Evolutionary conservation across 2,113 vertebrate genomes (phyloP), one percentile per base, ranked within the genome.

Genomic region (Alethe diademata): DNA sequence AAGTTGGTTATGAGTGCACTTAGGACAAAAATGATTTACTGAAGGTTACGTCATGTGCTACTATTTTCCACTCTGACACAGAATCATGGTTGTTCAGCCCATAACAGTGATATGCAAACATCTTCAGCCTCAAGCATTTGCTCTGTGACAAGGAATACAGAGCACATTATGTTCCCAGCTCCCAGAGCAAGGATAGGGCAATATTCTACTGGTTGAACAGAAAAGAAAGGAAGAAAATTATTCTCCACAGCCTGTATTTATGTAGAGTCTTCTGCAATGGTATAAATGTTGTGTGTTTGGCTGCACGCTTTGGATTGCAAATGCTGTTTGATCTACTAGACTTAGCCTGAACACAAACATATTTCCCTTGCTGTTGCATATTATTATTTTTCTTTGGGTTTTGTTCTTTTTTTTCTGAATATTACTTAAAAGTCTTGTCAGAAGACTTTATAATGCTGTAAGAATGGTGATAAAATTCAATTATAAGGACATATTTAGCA

Each of bases 21-120:
- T 74, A 75, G 69, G 69, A 80, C 72, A 84, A 56, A 96, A 83
- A 83, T 75, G 8, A 90, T 92, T 95, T 93, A 94, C 62, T 90
- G 86, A 80, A 73, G 67, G 78, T 96, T 62, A 78, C 12, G 2
- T 95, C 93, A 95, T 85, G 69, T 71, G 60, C 95, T 95, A 81
- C 79, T 95, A 93, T 95, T 94, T 95, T 95, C 90, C 73, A 88
- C 79, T 82, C 56, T 73, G 88, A 94, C 90, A 95, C 86, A 92
- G 79, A 94, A 93, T 86, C 75, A 72, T 75, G 79, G 85, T 42
- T 94, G 90, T 92, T 95, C 9, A 3, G 71, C 80, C 87, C 80
- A 53, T 62, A 90, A 54, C 88, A 95, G 90, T 35, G 83, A 91
- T 91, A 88, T 19, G 75, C 92, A 95, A 91, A 87, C 82, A 70